A percentile compares a stretch with the other conserved stretches of the same genome.
These are phyloP conservation scores for Irena cyanogastra DNA, from an alignment of 2,113 vertebrate genomes.

Conservation along the genomic window DNA sequence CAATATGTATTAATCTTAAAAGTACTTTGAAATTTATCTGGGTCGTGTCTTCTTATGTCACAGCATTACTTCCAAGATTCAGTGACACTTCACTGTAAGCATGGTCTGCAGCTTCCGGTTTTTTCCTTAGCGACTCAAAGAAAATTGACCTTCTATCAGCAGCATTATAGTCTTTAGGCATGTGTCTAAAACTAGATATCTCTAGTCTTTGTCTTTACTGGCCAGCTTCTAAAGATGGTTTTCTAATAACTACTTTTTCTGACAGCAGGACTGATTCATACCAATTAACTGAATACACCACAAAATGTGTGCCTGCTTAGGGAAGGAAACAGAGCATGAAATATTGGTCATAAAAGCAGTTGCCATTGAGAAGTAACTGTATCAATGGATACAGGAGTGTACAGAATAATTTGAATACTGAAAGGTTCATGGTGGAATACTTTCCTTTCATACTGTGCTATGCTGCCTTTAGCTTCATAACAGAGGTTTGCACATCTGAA, in stretches of 20 bases:
- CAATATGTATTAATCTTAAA: background rate
- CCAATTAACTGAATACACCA: background rate
- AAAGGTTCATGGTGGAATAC: background rate
- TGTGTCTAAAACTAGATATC: background rate
- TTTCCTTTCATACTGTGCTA: background rate
- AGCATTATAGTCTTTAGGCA: background rate
- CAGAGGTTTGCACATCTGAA: background rate
- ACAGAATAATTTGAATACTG: background rate
- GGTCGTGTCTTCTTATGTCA: background rate
- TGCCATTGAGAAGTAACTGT: background rate
- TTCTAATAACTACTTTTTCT: background rate
- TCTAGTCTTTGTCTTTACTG: background rate
- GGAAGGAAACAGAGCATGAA: background rate
- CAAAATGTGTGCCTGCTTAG: background rate
- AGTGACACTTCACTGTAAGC: background rate
- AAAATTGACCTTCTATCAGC: background rate
- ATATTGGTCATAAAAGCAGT: background rate
- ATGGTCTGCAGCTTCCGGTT: background rate
- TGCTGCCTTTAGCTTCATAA: background rate
- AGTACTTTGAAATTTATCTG: background rate
- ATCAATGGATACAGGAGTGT: too few species aligned
- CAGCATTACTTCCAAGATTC: background rate
- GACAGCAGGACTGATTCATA: background rate
- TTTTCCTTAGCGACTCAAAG: background rate
- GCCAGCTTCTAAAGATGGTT: background rate